Conservation (phyloP, 2,888 invertebrate genomes). For the Cephus pygmeus region DNA sequence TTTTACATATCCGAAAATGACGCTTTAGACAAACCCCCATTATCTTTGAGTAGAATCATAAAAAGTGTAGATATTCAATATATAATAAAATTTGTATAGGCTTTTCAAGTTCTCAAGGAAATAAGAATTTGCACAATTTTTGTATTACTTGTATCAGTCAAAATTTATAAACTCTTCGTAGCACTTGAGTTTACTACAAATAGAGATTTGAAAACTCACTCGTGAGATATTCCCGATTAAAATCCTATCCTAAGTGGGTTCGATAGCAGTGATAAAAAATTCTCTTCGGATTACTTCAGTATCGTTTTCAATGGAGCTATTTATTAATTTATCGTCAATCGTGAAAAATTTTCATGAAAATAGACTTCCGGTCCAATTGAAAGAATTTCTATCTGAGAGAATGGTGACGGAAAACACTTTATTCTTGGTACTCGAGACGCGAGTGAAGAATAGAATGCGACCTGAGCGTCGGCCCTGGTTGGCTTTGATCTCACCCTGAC, state of each 20-base stretch:
- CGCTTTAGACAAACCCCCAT: no score
- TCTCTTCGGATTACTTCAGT: not conserved
- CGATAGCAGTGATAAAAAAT: not conserved
- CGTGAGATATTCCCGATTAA: not conserved
- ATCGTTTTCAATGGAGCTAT: not conserved
- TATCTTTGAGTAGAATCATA: no score
- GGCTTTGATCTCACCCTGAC: slow-evolving; percentile 51
- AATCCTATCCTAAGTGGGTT: not conserved
- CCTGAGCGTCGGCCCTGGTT: slow-evolving; percentile 19
- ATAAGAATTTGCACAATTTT: no score
- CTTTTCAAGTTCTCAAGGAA: no score
- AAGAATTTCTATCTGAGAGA: not conserved
- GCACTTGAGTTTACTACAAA: not conserved
- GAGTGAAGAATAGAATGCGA: slow-evolving; percentile 36
- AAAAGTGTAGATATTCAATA: no score
- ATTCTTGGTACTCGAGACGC: slow-evolving; percentile 13
- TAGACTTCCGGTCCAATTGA: not conserved
- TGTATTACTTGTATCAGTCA: no score
- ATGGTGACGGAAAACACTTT: not conserved
- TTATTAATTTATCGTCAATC: not conserved
- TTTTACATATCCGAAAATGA: no score
- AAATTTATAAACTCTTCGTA: no score
- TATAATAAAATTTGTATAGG: no score
- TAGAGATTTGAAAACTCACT: not conserved
- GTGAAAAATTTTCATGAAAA: not conserved